Evolutionary conservation across 2,888 invertebrate species (phyloP).

Genomic region (Sipunculus nudus): DNA sequence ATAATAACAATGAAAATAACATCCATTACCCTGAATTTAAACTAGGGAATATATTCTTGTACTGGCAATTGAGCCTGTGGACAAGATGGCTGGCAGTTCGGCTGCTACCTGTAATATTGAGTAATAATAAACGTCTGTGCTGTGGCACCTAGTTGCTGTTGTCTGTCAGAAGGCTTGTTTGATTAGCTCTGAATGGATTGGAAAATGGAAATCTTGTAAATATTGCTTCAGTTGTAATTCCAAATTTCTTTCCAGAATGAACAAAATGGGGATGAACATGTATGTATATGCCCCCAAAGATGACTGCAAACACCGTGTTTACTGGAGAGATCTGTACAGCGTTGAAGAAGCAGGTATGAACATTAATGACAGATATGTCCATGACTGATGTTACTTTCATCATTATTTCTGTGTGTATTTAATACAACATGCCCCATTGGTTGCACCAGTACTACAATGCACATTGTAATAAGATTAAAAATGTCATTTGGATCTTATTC

Average conservation of each 20-base stretch:
- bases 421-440: too few relatives aligned
- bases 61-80: too few relatives aligned
- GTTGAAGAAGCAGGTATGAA: slow-evolving; percentile 88
- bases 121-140: neutral
- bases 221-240: neutral
- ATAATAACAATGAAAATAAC: neutral
- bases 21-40: too few relatives aligned
- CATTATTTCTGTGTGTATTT: too few relatives aligned
- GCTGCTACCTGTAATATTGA: too few relatives aligned
- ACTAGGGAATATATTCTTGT: too few relatives aligned
- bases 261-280: slow-evolving; percentile 96
- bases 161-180: neutral
- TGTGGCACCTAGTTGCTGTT: neutral
- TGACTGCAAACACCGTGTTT: slow-evolving; percentile 97
- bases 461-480: too few relatives aligned
- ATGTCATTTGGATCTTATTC: too few relatives aligned
- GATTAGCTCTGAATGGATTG: neutral
- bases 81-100: too few relatives aligned
- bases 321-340: slow-evolving; percentile 96
- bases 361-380: too few relatives aligned
- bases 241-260: slow-evolving; percentile 76
- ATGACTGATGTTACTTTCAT: neutral
- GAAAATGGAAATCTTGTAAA: neutral
- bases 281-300: slow-evolving; percentile 99
- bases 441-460: too few relatives aligned